Conservation (phyloP, 2,888 invertebrate species). For the Eupithecia abbreviata region DNA sequence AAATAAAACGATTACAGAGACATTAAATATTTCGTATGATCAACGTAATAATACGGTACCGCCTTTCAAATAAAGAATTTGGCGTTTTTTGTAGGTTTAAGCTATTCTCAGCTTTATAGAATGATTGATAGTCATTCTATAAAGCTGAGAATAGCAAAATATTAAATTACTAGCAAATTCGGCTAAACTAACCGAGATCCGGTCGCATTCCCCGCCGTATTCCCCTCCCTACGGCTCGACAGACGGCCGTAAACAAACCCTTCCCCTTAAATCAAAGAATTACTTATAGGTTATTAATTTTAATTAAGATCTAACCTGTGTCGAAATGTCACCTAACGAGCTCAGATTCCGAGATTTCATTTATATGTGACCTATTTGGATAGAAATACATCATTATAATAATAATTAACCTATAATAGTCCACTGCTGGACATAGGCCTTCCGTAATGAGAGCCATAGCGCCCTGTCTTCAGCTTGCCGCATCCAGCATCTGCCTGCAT, state of each 20-base stretch:
- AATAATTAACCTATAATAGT: no score
- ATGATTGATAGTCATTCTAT: no score
- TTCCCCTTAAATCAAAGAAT: constrained; percentile 58
- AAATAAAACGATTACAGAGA: no score
- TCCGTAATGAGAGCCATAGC: no score
- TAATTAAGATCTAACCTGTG: constrained; percentile 59
- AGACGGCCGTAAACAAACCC: constrained; percentile 68
- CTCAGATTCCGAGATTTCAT: constrained; percentile 33
- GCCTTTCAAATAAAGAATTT: neutral
- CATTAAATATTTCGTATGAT: no score
- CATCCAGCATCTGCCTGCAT: no score
- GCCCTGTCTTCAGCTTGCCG: no score
- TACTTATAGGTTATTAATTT: constrained; percentile 67
- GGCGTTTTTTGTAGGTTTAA: neutral
- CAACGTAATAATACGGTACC: no score
- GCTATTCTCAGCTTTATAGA: neutral
- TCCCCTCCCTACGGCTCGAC: constrained; percentile 19
- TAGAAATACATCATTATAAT: neutral
- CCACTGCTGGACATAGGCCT: no score
- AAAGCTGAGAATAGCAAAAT: no score
- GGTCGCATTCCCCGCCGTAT: constrained; percentile 5
- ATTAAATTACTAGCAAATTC: neutral
- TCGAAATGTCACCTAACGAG: constrained; percentile 47
- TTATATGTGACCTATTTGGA: neutral
- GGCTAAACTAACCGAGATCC: neutral